Evolutionary conservation across 1,140 invertebrate species (phyloP), one percentile per base, ranked within the genome.

Genomic region (Camponotus vicinus): DNA sequence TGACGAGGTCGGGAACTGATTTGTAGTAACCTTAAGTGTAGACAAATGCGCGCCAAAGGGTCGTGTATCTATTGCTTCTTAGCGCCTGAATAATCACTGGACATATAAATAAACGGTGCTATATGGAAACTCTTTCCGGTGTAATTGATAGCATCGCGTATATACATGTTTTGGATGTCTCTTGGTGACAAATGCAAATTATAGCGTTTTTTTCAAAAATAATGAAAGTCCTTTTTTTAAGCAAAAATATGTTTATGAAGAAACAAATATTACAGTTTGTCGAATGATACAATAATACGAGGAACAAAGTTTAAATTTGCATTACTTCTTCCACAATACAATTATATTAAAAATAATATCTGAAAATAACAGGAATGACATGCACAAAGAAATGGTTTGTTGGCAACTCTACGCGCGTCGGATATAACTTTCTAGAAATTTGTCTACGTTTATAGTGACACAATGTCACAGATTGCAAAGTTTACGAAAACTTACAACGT

Each of bases 1-100:
- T 84, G 90, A 91, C 79, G 77, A 92, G 85, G 73, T 86, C 73
- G 90, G 88, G 40, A 64, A 89, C 83, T 86, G 86, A 88, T 91
- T 90, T 91, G 84, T 86, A 80, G 83, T 83, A 42, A 87, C 83
- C 73, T 69, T 61, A 34, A 78, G 49, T 59, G 52, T 66, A 34
- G 77, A 83, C 86, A 79, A 90, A 83, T 69, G 79, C n/a, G 55
- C 69, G 21, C 27, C 27, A 27, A 8, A 37, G 67, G 55, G 40
- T 63, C 55, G 55, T 27, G 40, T 59, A 32, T 83, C 67, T 83
- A 83, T 83, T 49, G 79, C 69, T 15, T 15, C 69, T 61, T 73
- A 57, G 69, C 69, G 79, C 79, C 69, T 83, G 79, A 61, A 83
- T 63, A 83, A 83, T 83, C 79, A 45, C 27, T 49, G 40, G 13